Percentiles rank a stretch among this genome's conserved stretches.
Conservation (phyloP, 2,113 vertebrate species). For the Glareola pratincola region DNA sequence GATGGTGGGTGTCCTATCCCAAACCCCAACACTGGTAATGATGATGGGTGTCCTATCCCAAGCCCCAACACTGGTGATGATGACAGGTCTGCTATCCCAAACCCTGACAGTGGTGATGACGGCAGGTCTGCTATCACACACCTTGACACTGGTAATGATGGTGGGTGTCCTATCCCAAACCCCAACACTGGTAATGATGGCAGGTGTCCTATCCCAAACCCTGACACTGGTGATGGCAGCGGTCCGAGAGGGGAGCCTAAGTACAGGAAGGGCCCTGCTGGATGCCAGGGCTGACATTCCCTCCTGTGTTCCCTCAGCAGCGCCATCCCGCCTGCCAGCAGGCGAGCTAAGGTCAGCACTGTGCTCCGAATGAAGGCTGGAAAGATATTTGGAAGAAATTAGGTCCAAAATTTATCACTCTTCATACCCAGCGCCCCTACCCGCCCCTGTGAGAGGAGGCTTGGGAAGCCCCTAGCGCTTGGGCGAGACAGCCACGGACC, state of each 20-base stretch:
- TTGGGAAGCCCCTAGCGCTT: fast-evolving
- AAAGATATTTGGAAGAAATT: fast-evolving
- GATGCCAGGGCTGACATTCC: neutral
- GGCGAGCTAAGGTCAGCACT: fast-evolving
- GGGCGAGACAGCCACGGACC: neutral
- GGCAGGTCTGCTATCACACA: too few relatives aligned
- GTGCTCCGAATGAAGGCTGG: fast-evolving
- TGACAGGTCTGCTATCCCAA: neutral
- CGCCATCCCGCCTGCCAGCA: neutral
- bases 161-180: neutral
- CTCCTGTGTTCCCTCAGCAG: neutral
- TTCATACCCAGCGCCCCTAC: fast-evolving
- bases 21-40: too few relatives aligned
- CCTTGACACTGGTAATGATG: too few relatives aligned
- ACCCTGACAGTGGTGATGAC: neutral
- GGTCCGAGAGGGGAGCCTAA: fast-evolving
- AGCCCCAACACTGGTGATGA: too few relatives aligned
- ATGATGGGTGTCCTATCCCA: neutral
- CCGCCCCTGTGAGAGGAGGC: fast-evolving
- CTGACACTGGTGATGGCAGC: fast-evolving
- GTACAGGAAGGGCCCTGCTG: too few relatives aligned
- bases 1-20: neutral
- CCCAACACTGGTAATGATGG: too few relatives aligned
- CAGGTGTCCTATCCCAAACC: too few relatives aligned
- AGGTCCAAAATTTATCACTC: fast-evolving